Conservation (phyloP, 1,140 invertebrate species). For the Globodera rostochiensis region DNA sequence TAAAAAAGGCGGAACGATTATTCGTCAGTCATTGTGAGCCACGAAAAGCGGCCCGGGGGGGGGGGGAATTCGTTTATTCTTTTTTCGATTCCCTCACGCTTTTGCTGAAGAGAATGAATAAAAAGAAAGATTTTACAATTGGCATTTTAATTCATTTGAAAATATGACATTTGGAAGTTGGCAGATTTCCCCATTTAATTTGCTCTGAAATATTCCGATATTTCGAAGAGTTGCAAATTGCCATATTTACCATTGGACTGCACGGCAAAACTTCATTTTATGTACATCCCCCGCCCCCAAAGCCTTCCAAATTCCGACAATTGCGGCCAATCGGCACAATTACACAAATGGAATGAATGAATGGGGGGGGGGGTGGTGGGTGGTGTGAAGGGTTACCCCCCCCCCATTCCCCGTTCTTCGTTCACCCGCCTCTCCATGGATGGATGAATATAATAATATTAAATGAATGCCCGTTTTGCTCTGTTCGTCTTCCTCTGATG, state of each 20-base stretch:
- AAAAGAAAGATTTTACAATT: too few relatives aligned
- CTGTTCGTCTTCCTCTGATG: background rate
- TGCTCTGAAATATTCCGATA: too few relatives aligned
- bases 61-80: background rate
- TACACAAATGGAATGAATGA: conserved; percentile 12
- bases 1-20: conserved; percentile 15
- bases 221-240: too few relatives aligned
- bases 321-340: conserved; percentile 15
- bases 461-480: background rate
- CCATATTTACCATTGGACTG: too few relatives aligned
- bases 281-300: background rate
- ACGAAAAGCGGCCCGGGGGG: background rate
- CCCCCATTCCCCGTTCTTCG: background rate
- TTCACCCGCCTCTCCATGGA: background rate
- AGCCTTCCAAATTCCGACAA: conserved; percentile 4
- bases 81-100: too few relatives aligned
- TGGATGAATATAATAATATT: background rate
- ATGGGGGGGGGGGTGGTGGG: too few relatives aligned
- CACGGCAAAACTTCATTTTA: too few relatives aligned
- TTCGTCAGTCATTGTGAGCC: background rate
- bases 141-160: too few relatives aligned
- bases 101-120: too few relatives aligned
- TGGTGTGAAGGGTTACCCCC: background rate
- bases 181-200: too few relatives aligned
- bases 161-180: too few relatives aligned